Evolutionary conservation across 2,888 invertebrate genomes (phyloP).

Genomic region (Megalurothrips usitatus): DNA sequence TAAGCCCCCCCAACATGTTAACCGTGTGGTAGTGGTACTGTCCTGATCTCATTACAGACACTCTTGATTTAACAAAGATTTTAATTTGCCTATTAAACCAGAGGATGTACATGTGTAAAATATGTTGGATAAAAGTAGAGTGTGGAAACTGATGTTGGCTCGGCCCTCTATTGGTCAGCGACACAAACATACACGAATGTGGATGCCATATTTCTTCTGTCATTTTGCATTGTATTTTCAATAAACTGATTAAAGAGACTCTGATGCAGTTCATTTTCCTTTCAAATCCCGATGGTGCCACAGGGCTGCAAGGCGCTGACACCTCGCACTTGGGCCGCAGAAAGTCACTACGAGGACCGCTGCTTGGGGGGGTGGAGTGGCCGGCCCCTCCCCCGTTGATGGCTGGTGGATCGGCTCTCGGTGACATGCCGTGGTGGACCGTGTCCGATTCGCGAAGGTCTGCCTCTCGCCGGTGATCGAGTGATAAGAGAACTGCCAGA

Average conservation of each 20-base stretch:
- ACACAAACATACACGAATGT: background rate
- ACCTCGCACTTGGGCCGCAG: too few species aligned
- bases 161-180: background rate
- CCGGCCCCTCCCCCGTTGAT: background rate
- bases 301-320: too few species aligned
- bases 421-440: too few species aligned
- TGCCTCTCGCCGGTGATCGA: too few species aligned
- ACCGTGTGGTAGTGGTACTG: slow-evolving; percentile 5
- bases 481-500: too few species aligned
- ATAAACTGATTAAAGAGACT: slow-evolving; percentile 11
- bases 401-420: too few species aligned
- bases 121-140: background rate
- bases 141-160: background rate
- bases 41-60: slow-evolving; percentile 9
- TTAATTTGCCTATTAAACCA: background rate
- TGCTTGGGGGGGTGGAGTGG: background rate
- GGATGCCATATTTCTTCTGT: slow-evolving; percentile 19
- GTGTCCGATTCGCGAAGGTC: too few species aligned
- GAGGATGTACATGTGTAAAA: background rate
- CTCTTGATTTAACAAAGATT: background rate
- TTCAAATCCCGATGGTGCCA: too few species aligned
- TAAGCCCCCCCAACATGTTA: background rate
- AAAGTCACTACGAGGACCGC: background rate
- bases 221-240: slow-evolving; percentile 25
- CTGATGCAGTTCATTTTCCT: background rate